phyloP scores from a whole-genome alignment of 2,113 vertebrate genomes.

The Hyperopisus bebe region DNA sequence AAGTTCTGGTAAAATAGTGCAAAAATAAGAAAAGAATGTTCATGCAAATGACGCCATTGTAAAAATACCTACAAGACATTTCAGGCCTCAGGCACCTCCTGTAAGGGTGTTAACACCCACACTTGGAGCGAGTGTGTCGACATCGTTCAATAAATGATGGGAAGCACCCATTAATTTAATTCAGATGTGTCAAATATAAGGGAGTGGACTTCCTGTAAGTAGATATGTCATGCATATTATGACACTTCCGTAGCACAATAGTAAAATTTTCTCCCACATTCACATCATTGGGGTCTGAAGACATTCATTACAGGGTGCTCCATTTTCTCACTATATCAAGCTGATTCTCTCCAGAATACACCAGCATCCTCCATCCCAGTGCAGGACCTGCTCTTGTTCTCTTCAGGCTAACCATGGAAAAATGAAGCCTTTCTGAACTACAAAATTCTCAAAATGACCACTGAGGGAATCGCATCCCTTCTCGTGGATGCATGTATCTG shows the following conservation, averaged over 20 bases:
- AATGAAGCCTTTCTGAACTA: not conserved
- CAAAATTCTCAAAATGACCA: not conserved
- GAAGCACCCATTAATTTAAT: slow-evolving; percentile 15
- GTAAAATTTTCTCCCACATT: not conserved
- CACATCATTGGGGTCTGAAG: not conserved
- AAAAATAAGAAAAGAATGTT: not conserved
- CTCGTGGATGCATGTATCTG: not conserved
- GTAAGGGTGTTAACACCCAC: not conserved
- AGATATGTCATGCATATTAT: not conserved
- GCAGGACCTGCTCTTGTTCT: not conserved
- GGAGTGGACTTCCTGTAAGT: slow-evolving; percentile 2
- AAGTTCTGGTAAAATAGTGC: not conserved
- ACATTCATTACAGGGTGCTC: not conserved
- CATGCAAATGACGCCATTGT: not conserved
- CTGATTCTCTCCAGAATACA: not conserved
- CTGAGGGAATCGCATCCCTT: not conserved
- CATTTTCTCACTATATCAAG: not conserved
- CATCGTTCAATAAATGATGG: not conserved
- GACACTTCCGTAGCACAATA: slow-evolving; percentile 8
- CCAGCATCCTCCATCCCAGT: not conserved
- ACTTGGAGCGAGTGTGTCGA: not conserved
- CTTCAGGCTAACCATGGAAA: not conserved
- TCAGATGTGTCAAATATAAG: not conserved
- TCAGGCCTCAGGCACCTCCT: not conserved
- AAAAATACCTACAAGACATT: not conserved